These are phyloP conservation scores for Choloepus hoffmanni DNA, from an alignment of 2,113 vertebrate species.

Conservation along the genomic window DNA sequence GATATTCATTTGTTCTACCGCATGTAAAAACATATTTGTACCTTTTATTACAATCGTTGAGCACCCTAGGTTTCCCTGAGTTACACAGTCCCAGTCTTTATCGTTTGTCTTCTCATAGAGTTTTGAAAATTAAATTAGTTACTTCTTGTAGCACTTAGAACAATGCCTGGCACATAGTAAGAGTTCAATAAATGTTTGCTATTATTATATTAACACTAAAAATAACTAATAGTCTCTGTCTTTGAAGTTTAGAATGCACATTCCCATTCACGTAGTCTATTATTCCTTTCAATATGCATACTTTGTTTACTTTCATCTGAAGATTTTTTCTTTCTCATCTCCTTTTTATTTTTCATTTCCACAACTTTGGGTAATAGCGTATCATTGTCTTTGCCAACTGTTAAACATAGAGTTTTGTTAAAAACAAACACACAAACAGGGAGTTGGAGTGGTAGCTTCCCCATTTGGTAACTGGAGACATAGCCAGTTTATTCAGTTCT, in stretches of 20 bases:
- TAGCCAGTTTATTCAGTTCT: too few species aligned
- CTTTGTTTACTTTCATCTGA: neutral
- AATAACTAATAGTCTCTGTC: neutral
- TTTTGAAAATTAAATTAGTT: neutral
- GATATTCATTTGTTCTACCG: too few species aligned
- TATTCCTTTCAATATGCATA: neutral
- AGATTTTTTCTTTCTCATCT: neutral
- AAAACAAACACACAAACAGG: too few species aligned
- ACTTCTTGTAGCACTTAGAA: neutral
- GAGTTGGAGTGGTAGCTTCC: too few species aligned
- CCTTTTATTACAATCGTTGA: too few species aligned
- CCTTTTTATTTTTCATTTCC: neutral
- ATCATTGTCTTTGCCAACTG: neutral
- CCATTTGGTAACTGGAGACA: too few species aligned
- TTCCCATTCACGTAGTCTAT: neutral
- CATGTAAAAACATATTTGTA: too few species aligned
- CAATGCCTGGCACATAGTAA: neutral
- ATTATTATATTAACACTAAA: neutral
- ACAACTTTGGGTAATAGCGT: neutral
- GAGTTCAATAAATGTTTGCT: neutral
- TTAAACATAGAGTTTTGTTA: neutral
- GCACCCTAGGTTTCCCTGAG: too few species aligned
- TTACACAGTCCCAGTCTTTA: too few species aligned
- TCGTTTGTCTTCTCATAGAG: neutral
- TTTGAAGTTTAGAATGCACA: neutral